Evolutionary conservation across 2,113 vertebrate genomes (phyloP), one percentile per base, ranked within the genome.

Genomic region (Grus americana): DNA sequence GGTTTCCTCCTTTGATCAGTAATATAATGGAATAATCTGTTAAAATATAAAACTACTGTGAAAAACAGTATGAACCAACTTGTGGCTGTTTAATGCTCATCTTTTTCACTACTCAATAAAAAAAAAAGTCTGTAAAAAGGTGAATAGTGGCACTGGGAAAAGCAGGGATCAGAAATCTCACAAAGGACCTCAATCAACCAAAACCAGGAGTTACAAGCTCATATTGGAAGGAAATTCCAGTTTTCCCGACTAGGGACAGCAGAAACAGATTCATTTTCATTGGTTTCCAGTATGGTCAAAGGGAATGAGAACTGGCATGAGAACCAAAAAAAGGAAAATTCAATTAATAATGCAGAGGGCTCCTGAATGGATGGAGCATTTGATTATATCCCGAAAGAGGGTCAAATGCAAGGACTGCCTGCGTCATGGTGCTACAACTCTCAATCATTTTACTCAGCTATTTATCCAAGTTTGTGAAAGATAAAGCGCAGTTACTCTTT

Each of bases 11-110:
- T 98, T 98, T 99, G 85, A 99, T 99, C 83, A 99, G 95, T 73
- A 99, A 97, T 94, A 99, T 98, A 97, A 99, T 99, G 36, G 99
- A 99, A 97, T 99, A 99, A 95, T 99, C 99, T 99, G 98, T 81
- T 70, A 97, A 80, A 97, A 97, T 50, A 96, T 2, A 96, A 88
- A 78, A 81, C 79, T 59, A 71, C 9, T 68, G 44, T 96, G 96
- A 93, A 90, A 87, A 52, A 74, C 4, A 38, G 15, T 19, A 71
- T 29, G 6, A 93, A 58, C 5, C 10, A 67, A 55, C 9, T 79
- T 80, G 16, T 34, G 13, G 16, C 55, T 88, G 15, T 29, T 55
- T 92, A 74, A 27, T 70, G 38, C 27, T 80, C 34, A 85, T 27
- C 14, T 50, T 57, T 63, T 58, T 42, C 15, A 63, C 5, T 44